phyloP scores from a whole-genome alignment of 2,797 vertebrate species.

The Melopsittacus undulatus region DNA sequence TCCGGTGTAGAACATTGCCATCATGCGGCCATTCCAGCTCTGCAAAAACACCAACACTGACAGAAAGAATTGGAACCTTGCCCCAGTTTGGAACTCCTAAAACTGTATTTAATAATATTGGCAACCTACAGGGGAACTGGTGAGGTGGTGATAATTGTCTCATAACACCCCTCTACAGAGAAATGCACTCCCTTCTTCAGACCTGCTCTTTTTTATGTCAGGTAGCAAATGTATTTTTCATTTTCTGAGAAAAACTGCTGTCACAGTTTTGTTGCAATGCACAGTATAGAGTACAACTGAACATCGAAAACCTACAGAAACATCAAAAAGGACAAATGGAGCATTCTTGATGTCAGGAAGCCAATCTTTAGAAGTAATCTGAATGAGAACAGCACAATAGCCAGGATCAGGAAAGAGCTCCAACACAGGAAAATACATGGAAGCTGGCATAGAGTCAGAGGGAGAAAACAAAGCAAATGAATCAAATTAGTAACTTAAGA shows the following conservation, averaged over 20 bases:
- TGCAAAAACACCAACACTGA: background rate
- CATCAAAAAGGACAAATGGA: background rate
- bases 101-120: background rate
- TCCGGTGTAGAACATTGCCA: slow-evolving; percentile 60
- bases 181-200: background rate
- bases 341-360: background rate
- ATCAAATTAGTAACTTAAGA: background rate
- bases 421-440: background rate
- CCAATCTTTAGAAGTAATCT: background rate
- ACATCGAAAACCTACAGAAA: background rate
- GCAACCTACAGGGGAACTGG: background rate
- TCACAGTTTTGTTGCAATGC: background rate
- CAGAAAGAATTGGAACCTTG: background rate
- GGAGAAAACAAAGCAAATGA: background rate
- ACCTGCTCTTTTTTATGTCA: background rate
- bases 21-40: slow-evolving; percentile 27
- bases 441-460: background rate
- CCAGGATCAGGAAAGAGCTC: background rate
- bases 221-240: background rate
- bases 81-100: background rate
- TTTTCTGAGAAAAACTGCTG: background rate
- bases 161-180: background rate
- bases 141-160: background rate
- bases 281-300: background rate
- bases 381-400: background rate